Evolutionary conservation across 2,113 vertebrate genomes (phyloP).

Genomic region (Ramphastos sulfuratus): DNA sequence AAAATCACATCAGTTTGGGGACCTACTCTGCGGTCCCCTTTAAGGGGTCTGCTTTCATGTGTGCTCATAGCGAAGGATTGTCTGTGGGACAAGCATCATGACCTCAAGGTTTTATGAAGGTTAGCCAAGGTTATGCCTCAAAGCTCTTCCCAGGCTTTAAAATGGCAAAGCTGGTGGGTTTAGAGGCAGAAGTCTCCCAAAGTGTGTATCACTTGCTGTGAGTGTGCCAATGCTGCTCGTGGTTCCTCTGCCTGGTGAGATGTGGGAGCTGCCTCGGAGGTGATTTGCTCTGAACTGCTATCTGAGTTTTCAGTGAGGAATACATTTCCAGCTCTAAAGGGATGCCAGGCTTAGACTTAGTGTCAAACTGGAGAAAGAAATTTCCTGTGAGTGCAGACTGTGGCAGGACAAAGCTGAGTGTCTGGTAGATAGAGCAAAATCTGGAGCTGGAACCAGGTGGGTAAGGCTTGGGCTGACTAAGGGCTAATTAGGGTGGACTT

Average conservation of each 20-base stretch:
- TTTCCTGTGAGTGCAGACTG: neutral
- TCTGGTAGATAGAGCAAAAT: neutral
- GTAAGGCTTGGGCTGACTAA: neutral
- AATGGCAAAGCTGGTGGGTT: neutral
- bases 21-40: neutral
- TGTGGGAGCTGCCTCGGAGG: neutral
- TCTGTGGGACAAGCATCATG: neutral
- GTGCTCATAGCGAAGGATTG: neutral
- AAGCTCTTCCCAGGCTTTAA: neutral
- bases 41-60: neutral
- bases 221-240: neutral
- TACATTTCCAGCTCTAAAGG: neutral
- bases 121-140: neutral
- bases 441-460: rapidly evolving
- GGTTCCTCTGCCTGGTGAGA: neutral
- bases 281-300: neutral
- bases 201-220: neutral
- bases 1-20: neutral
- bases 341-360: neutral
- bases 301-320: neutral
- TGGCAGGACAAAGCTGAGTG: neutral
- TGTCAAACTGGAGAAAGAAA: neutral
- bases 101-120: neutral
- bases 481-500: neutral
- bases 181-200: neutral